These are phyloP conservation scores for Calliphora vicina DNA, from an alignment of 1,140 invertebrate genomes.

Conservation along the genomic window DNA sequence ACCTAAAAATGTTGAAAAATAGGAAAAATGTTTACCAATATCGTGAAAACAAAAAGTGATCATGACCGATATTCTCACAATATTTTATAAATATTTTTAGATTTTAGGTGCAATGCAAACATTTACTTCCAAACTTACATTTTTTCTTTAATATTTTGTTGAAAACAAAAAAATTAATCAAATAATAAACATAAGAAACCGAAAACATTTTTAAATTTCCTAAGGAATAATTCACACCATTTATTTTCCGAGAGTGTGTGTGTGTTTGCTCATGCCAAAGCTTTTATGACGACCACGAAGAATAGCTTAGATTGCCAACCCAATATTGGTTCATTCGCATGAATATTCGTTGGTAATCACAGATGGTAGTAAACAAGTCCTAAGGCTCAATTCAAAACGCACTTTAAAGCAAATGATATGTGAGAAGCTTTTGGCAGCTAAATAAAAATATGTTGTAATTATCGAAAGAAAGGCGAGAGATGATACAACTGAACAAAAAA, in stretches of 20 bases:
- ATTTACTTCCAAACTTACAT: too few relatives aligned
- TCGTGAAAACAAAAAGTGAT: too few relatives aligned
- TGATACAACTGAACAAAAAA: background rate
- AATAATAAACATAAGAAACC: too few relatives aligned
- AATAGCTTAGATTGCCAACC: background rate
- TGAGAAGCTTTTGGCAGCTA: conserved; percentile 8
- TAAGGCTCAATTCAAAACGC: background rate
- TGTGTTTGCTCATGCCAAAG: background rate
- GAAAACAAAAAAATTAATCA: too few relatives aligned
- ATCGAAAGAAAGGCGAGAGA: background rate
- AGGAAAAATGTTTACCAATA: too few relatives aligned
- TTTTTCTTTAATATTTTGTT: too few relatives aligned
- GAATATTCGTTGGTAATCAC: background rate
- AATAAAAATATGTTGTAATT: conserved; percentile 11
- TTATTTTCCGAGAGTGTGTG: background rate
- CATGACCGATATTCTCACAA: too few relatives aligned
- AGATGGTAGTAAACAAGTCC: background rate
- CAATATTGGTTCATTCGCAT: background rate
- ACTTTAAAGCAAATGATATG: background rate
- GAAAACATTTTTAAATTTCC: background rate
- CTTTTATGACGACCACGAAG: background rate
- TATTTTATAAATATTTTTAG: too few relatives aligned
- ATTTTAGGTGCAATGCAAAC: too few relatives aligned
- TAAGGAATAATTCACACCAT: background rate
- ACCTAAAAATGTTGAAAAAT: too few relatives aligned